Conservation (phyloP, 1,140 invertebrate genomes). For the Drosophila tristis region DNA sequence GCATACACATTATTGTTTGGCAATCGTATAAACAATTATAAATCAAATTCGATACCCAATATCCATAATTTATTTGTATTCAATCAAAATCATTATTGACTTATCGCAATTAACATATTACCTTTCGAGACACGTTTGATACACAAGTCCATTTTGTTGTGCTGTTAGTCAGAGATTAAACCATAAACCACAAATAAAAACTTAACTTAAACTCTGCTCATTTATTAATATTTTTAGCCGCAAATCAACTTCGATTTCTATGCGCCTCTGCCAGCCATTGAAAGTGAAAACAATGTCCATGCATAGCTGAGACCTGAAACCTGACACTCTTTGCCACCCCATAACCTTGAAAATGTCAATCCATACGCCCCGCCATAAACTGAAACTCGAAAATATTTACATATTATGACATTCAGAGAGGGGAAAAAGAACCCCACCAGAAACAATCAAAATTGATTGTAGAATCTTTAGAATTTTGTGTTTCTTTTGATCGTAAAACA, state of each 20-base stretch:
- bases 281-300: slow-evolving; percentile 37
- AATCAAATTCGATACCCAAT: no score
- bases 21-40: no score
- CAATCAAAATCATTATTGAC: no score
- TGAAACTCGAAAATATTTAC: slow-evolving; percentile 23
- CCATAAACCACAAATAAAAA: no score
- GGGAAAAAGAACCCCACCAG: slow-evolving; percentile 30
- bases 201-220: no score
- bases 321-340: slow-evolving; percentile 12
- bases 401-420: slow-evolving; percentile 62
- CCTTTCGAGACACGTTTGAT: no score
- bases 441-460: slow-evolving; percentile 54
- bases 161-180: no score
- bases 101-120: no score
- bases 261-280: slow-evolving; percentile 2
- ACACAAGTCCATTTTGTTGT: no score
- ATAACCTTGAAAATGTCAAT: slow-evolving; percentile 58
- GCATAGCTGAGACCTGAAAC: slow-evolving; percentile 20
- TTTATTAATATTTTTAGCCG: slow-evolving; percentile 1
- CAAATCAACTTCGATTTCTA: slow-evolving; percentile 14
- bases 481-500: slow-evolving; percentile 45
- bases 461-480: slow-evolving; percentile 50
- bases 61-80: no score
- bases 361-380: slow-evolving; percentile 12
- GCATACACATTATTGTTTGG: no score